A percentile compares a stretch with the other conserved stretches of the same genome.
These are phyloP conservation scores for Porites lobata DNA, from an alignment of 92 coral and sea anemone species.

Conservation along the genomic window DNA sequence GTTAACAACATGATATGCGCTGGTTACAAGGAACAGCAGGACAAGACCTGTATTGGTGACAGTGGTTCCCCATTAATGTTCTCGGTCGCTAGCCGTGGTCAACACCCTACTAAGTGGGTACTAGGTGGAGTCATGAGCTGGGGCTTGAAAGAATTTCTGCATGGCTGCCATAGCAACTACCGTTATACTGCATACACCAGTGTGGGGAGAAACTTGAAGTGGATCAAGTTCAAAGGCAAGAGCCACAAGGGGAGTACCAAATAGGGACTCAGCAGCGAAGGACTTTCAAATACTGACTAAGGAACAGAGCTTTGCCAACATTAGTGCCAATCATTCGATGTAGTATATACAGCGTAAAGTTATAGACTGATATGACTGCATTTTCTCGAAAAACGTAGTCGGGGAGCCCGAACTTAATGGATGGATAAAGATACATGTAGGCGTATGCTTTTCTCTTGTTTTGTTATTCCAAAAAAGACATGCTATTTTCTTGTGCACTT, in stretches of 20 bases:
- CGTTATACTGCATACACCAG: slow-evolving; percentile 84
- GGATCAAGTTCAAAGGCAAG: slow-evolving; percentile 71
- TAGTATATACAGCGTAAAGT: no score
- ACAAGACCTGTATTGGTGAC: slow-evolving; percentile 84
- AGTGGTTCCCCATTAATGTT: slow-evolving; percentile 98
- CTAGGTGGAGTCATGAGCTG: slow-evolving; percentile 94
- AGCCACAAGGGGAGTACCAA: slow-evolving; percentile 19
- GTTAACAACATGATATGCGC: slow-evolving; percentile 82
- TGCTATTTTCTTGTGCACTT: no score
- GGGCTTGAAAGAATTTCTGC: slow-evolving; percentile 79
- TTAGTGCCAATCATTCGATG: not conserved
- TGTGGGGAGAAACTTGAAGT: slow-evolving; percentile 74
- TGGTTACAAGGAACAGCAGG: slow-evolving; percentile 63
- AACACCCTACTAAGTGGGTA: slow-evolving; percentile 68
- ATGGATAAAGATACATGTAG: no score
- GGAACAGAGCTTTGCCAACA: not conserved
- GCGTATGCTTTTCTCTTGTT: no score
- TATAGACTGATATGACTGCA: no score
- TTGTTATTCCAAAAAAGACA: no score
- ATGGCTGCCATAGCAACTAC: slow-evolving; percentile 78
- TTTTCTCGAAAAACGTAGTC: no score
- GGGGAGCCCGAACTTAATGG: no score
- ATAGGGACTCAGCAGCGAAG: not conserved
- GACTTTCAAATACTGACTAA: not conserved
- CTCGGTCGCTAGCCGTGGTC: slow-evolving; percentile 53